A percentile compares a stretch with the other conserved stretches of the same genome.
Conservation (phyloP, 2,888 invertebrate species). For the Apoda limacodes region DNA sequence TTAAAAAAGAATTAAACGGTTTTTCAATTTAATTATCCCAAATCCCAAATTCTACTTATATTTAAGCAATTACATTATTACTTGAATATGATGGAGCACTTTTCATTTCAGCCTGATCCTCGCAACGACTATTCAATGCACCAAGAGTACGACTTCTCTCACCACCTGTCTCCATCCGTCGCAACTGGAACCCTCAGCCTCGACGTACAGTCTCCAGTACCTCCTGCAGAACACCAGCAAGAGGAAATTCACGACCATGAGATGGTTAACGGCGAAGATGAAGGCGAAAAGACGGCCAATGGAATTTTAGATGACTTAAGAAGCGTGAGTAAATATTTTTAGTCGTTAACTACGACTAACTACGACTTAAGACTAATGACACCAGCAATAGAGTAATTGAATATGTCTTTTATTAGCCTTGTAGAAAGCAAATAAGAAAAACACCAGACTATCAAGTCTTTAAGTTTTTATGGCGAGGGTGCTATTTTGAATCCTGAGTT, state of each 20-base stretch:
- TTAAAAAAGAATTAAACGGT: no score
- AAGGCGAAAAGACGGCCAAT: constrained; percentile 31
- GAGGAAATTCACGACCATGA: constrained; percentile 29
- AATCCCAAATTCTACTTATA: no score
- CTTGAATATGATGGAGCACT: constrained; percentile 83
- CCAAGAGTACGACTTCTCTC: constrained; percentile 62
- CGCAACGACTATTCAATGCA: constrained; percentile 74
- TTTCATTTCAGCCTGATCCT: constrained; percentile 52
- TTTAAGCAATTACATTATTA: no score
- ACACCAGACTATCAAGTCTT: no score
- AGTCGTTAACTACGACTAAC: constrained; percentile 18
- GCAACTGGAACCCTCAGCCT: constrained; percentile 47
- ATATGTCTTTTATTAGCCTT: no score
- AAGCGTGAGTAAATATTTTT: neutral
- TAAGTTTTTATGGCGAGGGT: no score
- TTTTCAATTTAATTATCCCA: no score
- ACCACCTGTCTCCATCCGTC: constrained; percentile 55
- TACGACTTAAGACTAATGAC: no score
- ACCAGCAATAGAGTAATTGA: no score
- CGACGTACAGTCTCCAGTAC: constrained; percentile 60
- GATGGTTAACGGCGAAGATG: constrained; percentile 28
- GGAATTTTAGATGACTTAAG: constrained; percentile 33
- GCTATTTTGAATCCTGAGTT: no score
- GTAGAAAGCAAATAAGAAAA: no score
- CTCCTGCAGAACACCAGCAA: constrained; percentile 39